Percentiles rank a stretch among this genome's conserved stretches.
Conservation (phyloP, 2,888 invertebrate species). For the Ptilodon capucinus region DNA sequence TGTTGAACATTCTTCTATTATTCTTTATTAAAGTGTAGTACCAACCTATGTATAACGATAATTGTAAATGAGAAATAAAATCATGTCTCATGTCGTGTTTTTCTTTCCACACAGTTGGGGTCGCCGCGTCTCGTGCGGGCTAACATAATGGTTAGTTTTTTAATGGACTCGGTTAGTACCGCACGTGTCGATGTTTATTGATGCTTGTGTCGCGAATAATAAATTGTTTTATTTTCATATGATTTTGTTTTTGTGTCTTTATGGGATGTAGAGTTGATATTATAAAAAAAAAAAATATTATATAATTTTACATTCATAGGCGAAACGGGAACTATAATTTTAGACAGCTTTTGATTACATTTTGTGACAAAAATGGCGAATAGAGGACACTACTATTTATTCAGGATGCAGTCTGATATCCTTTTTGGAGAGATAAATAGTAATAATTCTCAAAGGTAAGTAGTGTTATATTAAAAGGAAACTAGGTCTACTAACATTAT, state of each 20-base stretch:
- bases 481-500: too few relatives aligned
- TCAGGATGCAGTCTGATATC: too few relatives aligned
- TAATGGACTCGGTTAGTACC: constrained; percentile 50
- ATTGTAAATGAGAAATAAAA: constrained; percentile 28
- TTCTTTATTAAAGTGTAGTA: constrained; percentile 10
- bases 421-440: too few relatives aligned
- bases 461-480: too few relatives aligned
- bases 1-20: too few relatives aligned
- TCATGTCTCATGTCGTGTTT: constrained; percentile 46
- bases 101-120: constrained; percentile 49
- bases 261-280: background rate
- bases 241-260: constrained; percentile 11
- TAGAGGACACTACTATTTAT: too few relatives aligned
- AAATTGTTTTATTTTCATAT: constrained; percentile 21
- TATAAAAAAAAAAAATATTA: too few relatives aligned
- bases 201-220: constrained; percentile 20
- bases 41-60: constrained; percentile 6
- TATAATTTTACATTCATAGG: too few relatives aligned
- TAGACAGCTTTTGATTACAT: too few relatives aligned
- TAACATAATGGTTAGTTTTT: constrained; percentile 30
- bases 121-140: constrained; percentile 28
- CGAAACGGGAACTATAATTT: too few relatives aligned
- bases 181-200: constrained; percentile 10
- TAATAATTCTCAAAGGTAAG: too few relatives aligned
- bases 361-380: too few relatives aligned